phyloP scores from a whole-genome alignment of 2,888 invertebrate genomes.

The Caenorhabditis uteleia region DNA sequence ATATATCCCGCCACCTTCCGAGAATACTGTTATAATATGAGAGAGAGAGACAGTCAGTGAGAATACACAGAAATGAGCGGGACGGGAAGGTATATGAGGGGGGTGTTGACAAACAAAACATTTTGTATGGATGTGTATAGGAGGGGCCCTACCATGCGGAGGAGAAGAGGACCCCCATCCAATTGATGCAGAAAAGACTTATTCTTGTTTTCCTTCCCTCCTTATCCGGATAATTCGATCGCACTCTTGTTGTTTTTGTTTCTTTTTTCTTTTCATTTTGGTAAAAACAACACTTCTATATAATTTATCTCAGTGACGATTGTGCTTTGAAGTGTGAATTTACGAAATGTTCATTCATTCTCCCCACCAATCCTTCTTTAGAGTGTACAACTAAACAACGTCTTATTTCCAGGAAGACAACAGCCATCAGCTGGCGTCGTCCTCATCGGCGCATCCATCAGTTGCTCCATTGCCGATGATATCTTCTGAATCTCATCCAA shows the following conservation, averaged over 20 bases:
- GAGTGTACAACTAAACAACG: not conserved
- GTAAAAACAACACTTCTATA: too few species aligned
- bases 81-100: not conserved
- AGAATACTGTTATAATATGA: too few species aligned
- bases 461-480: slow-evolving; percentile 21
- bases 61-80: not conserved
- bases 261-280: too few species aligned
- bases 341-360: too few species aligned
- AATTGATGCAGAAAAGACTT: too few species aligned
- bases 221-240: too few species aligned
- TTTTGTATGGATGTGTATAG: not conserved
- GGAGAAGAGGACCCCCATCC: not conserved
- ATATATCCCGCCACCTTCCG: too few species aligned
- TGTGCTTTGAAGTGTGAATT: too few species aligned
- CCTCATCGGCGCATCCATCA: not conserved
- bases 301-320: too few species aligned
- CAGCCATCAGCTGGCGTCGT: not conserved
- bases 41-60: slow-evolving; percentile 10
- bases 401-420: slow-evolving; percentile 5
- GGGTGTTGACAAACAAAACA: slow-evolving; percentile 2
- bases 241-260: too few species aligned
- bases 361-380: too few species aligned
- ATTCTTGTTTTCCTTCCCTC: too few species aligned
- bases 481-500: slow-evolving; percentile 34
- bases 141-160: not conserved